Evolutionary conservation across 2,113 vertebrate genomes (phyloP), one percentile per base, ranked within the genome.

Genomic region (Lagopus muta): DNA sequence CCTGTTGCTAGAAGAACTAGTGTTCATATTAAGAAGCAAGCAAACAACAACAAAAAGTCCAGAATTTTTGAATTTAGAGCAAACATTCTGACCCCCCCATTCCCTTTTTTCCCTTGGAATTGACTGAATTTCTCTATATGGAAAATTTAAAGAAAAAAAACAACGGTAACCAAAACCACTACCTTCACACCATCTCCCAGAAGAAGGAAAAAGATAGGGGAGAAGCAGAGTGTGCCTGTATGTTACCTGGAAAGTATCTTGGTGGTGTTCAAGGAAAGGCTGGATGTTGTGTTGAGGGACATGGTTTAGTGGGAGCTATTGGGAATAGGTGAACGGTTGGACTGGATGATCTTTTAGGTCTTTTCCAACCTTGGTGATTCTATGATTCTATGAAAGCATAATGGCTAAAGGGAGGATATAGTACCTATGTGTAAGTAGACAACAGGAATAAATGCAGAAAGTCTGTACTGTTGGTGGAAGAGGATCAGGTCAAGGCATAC

Each of bases 321-420:
- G 38, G 38, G 4, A 38, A 38, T 38, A 38, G 38, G 38, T 38
- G 38, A 38, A 38, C 38, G 38, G 38, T 38, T 38, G 9, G 38
- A 38, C 38, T 38, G 38, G 38, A 10, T 38, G 38, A 38, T 38
- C 38, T 38, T 38, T 9, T 38, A 38, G 38, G 4, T 38, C 38
- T 38, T 38, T 38, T 38, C 38, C 36, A 38, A 38, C 36, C 38
- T 38, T 38, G 38, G 38, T 38, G 38, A 38, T 10, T 38, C 14
- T 0, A 38, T 38, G 38, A 38, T 10, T 38, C 14, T 0, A 38
- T 38, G 36, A 38, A 38, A 38, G 36, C 36, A 38, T 10, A 1
- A 5, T 14, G 28, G 4, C 11, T n/a, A 10, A 20, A 24, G 6
- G 25, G 2, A 12, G 1, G 21, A 0, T 0, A 65, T 2, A 15